Evolutionary conservation across 2,113 vertebrate genomes (phyloP).

Genomic region (Eulacestoma nigropectus): DNA sequence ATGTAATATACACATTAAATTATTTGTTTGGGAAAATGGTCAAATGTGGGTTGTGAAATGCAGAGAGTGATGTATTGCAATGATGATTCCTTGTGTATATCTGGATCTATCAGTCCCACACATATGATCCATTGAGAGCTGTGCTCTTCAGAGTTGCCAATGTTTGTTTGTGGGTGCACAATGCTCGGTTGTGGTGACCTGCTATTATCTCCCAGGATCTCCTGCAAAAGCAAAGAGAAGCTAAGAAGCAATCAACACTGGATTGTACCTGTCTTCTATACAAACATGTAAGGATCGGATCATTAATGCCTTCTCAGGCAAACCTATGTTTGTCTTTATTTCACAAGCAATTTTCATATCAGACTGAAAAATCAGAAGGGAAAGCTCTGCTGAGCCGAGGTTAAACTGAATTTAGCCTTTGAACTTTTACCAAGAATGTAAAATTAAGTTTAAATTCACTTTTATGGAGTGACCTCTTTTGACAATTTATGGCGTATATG

Average conservation of each 20-base stretch:
- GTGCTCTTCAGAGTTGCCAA: not conserved
- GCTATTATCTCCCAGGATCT: conserved; percentile 48
- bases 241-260: conserved; percentile 64
- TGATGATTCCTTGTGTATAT: not conserved
- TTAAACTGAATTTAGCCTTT: conserved; percentile 66
- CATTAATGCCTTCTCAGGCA: conserved; percentile 70
- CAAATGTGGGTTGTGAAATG: not conserved
- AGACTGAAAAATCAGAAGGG: conserved; percentile 35
- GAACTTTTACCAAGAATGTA: conserved; percentile 40
- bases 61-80: not conserved
- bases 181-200: conserved; percentile 6
- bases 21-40: conserved; percentile 22
- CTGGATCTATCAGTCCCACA: not conserved
- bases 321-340: conserved; percentile 70
- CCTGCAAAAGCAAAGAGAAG: conserved; percentile 66
- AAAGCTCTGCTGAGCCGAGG: conserved; percentile 25
- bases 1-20: not conserved
- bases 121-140: not conserved
- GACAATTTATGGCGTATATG: conserved; percentile 16
- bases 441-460: conserved; percentile 63
- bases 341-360: conserved; percentile 72
- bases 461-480: conserved; percentile 14
- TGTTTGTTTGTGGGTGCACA: not conserved
- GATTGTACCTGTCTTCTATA: conserved; percentile 67
- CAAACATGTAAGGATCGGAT: conserved; percentile 72